phyloP scores from a whole-genome alignment of 1,140 invertebrate species.

The Sweltsa coloradensis region DNA sequence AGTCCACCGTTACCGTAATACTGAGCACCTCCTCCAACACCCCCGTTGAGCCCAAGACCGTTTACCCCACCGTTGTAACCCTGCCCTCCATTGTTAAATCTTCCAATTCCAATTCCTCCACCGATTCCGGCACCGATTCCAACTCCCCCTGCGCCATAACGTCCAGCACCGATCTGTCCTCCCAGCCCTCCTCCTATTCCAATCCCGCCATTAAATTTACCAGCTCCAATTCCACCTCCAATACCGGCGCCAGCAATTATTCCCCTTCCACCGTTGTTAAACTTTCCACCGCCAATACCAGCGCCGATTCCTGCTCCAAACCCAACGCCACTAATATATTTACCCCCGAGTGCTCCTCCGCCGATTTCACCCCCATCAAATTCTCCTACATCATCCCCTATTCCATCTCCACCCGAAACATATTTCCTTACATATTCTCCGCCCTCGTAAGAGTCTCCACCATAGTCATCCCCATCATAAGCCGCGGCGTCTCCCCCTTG shows the following conservation, averaged over 20 bases:
- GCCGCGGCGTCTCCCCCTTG: too few relatives aligned
- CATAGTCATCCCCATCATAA: too few relatives aligned
- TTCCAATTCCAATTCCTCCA: too few relatives aligned
- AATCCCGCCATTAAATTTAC: background rate
- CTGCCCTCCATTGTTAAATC: too few relatives aligned
- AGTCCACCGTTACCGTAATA: too few relatives aligned
- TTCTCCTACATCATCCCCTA: background rate
- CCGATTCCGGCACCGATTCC: background rate
- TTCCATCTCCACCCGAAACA: background rate
- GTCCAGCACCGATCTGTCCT: background rate
- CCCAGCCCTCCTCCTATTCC: slow-evolving; percentile 2
- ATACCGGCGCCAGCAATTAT: slow-evolving; percentile 1
- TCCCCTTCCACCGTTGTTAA: background rate
- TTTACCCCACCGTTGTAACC: too few relatives aligned
- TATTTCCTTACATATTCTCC: too few relatives aligned
- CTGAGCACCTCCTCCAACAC: too few relatives aligned
- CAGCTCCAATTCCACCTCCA: slow-evolving; percentile 1
- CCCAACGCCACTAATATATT: background rate
- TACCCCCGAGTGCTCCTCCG: background rate
- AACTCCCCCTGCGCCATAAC: background rate
- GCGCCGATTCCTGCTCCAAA: background rate
- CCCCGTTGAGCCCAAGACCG: too few relatives aligned
- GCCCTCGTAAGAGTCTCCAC: too few relatives aligned
- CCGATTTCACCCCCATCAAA: background rate
- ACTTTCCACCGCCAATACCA: background rate